Evolutionary conservation across 2,797 vertebrate genomes (phyloP).

Genomic region (Coccyzus lansbergi): DNA sequence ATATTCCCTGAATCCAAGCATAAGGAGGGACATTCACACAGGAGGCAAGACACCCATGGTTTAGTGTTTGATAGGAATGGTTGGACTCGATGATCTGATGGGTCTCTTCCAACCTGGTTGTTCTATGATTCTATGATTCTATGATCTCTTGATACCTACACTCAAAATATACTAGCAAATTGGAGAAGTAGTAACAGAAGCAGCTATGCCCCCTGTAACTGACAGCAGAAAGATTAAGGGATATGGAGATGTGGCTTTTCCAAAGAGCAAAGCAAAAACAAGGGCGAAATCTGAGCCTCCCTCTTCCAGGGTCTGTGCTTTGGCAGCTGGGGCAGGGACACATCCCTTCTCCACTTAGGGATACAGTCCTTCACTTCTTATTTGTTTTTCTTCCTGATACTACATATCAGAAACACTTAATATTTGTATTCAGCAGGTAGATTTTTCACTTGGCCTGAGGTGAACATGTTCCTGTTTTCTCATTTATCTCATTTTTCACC

Average conservation of each 20-base stretch:
- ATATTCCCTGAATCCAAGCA: not conserved
- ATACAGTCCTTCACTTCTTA: not conserved
- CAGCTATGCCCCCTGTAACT: accelerated
- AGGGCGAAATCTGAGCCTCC: not conserved
- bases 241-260: not conserved
- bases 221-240: not conserved
- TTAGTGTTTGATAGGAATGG: too few species aligned
- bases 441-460: not conserved
- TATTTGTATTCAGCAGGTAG: not conserved
- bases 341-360: not conserved
- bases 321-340: not conserved
- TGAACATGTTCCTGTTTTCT: not conserved
- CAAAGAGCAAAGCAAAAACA: not conserved
- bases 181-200: not conserved
- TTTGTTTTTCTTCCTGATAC: not conserved
- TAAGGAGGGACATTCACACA: accelerated
- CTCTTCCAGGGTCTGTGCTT: not conserved
- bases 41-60: accelerated
- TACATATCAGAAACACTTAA: not conserved
- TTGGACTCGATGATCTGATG: too few species aligned
- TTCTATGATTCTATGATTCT: too few species aligned
- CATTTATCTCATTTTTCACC: not conserved
- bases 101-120: too few species aligned
- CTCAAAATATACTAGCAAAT: not conserved
- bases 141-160: not conserved